Percentiles rank a stretch among this genome's conserved stretches.
These are phyloP conservation scores for Callinectes sapidus DNA, from an alignment of 2,888 invertebrate species.

Conservation along the genomic window DNA sequence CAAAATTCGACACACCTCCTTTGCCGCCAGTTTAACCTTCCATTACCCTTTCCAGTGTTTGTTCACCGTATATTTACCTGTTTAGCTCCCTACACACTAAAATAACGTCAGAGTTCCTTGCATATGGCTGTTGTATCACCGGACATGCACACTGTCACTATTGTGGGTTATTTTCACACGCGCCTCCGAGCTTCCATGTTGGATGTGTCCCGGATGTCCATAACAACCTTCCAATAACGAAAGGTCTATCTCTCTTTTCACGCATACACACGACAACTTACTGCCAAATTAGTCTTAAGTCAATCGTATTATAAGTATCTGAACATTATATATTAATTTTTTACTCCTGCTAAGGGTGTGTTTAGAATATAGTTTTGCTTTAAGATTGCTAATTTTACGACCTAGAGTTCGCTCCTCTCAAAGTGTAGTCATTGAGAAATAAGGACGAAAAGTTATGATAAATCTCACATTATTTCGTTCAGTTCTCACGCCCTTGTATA, in stretches of 20 bases:
- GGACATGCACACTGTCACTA: slow-evolving; percentile 24
- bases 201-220: slow-evolving; percentile 66
- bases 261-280: background rate
- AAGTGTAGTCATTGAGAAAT: slow-evolving; percentile 42
- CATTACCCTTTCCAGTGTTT: background rate
- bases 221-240: slow-evolving; percentile 64
- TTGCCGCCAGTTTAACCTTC: background rate
- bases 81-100: slow-evolving; percentile 30
- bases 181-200: slow-evolving; percentile 65
- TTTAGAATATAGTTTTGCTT: slow-evolving; percentile 10
- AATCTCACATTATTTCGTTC: slow-evolving; percentile 41
- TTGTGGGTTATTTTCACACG: slow-evolving; percentile 53
- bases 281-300: background rate
- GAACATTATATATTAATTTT: no score
- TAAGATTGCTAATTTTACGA: background rate
- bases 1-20: slow-evolving; percentile 49
- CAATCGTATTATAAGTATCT: no score
- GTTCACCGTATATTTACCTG: background rate
- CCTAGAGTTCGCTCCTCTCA: slow-evolving; percentile 7
- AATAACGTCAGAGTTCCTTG: slow-evolving; percentile 4
- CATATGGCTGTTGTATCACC: slow-evolving; percentile 21
- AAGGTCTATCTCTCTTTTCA: background rate
- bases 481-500: slow-evolving; percentile 56
- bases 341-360: background rate
- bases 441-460: slow-evolving; percentile 42